Conservation (phyloP, 2,797 vertebrate species). For the Syngnathus rostellatus region DNA sequence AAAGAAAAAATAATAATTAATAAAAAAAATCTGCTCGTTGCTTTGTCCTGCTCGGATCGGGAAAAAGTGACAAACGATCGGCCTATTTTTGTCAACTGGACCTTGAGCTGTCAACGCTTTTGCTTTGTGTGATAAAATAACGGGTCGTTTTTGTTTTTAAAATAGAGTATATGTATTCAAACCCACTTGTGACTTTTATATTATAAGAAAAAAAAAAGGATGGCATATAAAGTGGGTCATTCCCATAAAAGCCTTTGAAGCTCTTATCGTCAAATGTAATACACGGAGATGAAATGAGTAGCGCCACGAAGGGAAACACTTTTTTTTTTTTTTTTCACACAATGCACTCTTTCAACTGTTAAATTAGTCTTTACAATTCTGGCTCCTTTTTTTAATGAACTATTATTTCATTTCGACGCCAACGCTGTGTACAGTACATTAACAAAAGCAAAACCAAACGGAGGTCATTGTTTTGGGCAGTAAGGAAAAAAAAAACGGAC, state of each 20-base stretch:
- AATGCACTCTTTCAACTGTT: conserved; percentile 2
- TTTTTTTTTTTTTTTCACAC: neutral
- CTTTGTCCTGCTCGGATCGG: neutral
- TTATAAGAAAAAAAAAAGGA: neutral
- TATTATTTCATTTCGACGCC: neutral
- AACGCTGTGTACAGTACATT: neutral
- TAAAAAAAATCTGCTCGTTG: neutral
- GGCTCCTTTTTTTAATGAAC: neutral
- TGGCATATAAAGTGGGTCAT: neutral
- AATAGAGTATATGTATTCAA: neutral
- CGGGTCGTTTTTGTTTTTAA: neutral
- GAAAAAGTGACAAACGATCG: neutral
- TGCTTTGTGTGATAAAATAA: neutral
- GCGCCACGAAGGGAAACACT: neutral
- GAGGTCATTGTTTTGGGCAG: too few species aligned
- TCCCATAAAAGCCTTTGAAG: conserved; percentile 8
- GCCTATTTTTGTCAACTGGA: neutral
- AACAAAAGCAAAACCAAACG: too few species aligned
- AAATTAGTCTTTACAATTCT: neutral
- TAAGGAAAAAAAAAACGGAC: too few species aligned
- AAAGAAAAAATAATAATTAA: neutral
- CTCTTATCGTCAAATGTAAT: conserved; percentile 6
- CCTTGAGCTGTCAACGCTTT: neutral
- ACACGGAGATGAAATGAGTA: conserved; percentile 4
- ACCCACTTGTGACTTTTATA: conserved; percentile 3